Base-by-base conservation (phyloP, 2,888 invertebrate genomes). In the Drosophila diplacantha region DNA sequence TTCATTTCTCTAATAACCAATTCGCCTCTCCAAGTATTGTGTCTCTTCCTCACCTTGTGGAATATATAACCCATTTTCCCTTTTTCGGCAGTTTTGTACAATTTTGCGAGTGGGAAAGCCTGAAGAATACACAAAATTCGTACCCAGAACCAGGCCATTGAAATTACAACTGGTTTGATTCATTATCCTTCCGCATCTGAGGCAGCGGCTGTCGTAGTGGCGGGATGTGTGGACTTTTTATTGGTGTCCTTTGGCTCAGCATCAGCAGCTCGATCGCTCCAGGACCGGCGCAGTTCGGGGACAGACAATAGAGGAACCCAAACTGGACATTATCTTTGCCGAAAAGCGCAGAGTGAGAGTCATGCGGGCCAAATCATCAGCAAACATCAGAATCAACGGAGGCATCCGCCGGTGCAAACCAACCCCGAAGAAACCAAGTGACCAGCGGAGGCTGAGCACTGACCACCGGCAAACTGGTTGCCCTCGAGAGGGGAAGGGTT, bases 291-390 rank as follows among this genome's bases (percentile, higher is more conserved):
- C 37, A 39, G 41, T 50, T 60, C 37, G 65, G 26, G 49, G 43
- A 44, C 50, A 62, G 43, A 46, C 70, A 53, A 54, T 69, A 69
- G 67, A 61, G 37, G 63, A 41, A 58, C 65, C 49, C 43, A 81
- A 81, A 81, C 83, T 81, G 83, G 80, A 82, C 83, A 82, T 81
- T 82, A 78, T 75, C 73, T 59, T 38, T 68, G 69, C 75, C 77
- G 53, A 82, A 77, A 80, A 75, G 55, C 56, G 46, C 26, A 43
- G 24, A 55, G 53, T 62, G 41, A 26, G 54, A 69, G 52, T 38
- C 47, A 82, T 81, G 82, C 80, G 80, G 80, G 80, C 71, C 67
- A 67, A 81, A 78, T 81, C 79, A 69, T 64, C 52, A 43, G 31
- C 66, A 72, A 57, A 52, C 37, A 60, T 57, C 56, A 31, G 37